These are phyloP conservation scores for Acleris literana DNA, from an alignment of 2,888 invertebrate genomes.

Conservation along the genomic window DNA sequence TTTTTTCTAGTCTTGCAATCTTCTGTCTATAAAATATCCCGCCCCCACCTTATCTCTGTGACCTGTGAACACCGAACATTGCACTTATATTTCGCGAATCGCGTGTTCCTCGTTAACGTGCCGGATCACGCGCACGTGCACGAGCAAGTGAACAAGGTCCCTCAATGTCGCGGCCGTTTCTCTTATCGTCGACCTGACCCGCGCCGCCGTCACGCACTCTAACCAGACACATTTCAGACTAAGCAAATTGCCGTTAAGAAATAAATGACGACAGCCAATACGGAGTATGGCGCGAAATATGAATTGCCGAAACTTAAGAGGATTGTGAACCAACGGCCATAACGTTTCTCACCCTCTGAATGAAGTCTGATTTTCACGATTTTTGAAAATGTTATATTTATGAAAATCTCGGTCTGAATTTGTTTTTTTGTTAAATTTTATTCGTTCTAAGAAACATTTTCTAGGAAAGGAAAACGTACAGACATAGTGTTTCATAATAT, in stretches of 20 bases:
- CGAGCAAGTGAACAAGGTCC: constrained; percentile 17
- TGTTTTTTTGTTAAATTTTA: too few relatives aligned
- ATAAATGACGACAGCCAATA: background rate
- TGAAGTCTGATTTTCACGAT: too few relatives aligned
- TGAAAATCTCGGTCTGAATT: too few relatives aligned
- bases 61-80: constrained; percentile 1
- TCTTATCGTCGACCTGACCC: constrained; percentile 13
- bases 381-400: too few relatives aligned
- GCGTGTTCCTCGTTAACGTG: constrained; percentile 5
- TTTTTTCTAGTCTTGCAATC: too few relatives aligned
- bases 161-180: constrained; percentile 25
- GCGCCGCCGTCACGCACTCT: background rate
- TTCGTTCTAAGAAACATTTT: too few relatives aligned
- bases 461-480: too few relatives aligned
- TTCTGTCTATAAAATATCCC: too few relatives aligned
- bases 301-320: too few relatives aligned
- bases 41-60: background rate
- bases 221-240: background rate
- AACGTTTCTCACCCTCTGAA: too few relatives aligned
- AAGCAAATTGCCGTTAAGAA: background rate
- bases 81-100: constrained; percentile 16
- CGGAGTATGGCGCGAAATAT: background rate
- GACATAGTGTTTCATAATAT: too few relatives aligned
- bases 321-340: too few relatives aligned
- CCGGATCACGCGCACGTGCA: constrained; percentile 4